Base-by-base conservation (phyloP, 2,113 vertebrate genomes). In the Alces alces region DNA sequence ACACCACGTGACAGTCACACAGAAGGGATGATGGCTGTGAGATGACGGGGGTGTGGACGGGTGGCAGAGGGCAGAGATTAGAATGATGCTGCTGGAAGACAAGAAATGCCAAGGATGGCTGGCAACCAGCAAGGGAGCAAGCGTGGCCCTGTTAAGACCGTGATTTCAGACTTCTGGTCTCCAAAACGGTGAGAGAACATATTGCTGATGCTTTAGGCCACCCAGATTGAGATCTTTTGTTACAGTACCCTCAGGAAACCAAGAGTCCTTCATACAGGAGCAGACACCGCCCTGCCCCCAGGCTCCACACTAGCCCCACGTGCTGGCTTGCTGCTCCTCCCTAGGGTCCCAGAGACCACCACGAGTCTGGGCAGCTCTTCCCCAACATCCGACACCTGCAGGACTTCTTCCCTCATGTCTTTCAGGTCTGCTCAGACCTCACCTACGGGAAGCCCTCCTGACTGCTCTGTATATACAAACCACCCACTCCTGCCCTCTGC, bases 31-130 rank as follows among this genome's bases (percentile, higher is more conserved):
- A 36, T 6, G 6, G 43, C 4, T 9, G 0, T 14, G 43, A 54
- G 70, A 39, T 0, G 2, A 16, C 1, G 0, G 8, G 45, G 36
- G 15, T 30, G 7, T 70, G 76, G 43, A 28, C 0, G 4, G 28
- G 43, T 0, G 25, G 39, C 7, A 0, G 43, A 17, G 27, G 43
- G 45, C n/a, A 55, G 92, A 50, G 14, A 13, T 14, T 28, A 19
- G 58, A 73, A 13, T 1, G 0, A 28, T 5, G 60, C 33, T 19
- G 33, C 30, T 7, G 13, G 3, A 8, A 94, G 60, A 52, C 76
- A 4, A 33, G 70, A 54, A 28, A 14, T 4, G 30, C 30, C 27
- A 30, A 12, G 25, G 12, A 33, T 2, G 23, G 36, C 57, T 13
- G n/a, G 47, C 12, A 1, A 14, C 30, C 58, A 11, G 21, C 23